phyloP scores from a whole-genome alignment of 2,888 invertebrate species.

The Pseudolycoriella hygida region DNA sequence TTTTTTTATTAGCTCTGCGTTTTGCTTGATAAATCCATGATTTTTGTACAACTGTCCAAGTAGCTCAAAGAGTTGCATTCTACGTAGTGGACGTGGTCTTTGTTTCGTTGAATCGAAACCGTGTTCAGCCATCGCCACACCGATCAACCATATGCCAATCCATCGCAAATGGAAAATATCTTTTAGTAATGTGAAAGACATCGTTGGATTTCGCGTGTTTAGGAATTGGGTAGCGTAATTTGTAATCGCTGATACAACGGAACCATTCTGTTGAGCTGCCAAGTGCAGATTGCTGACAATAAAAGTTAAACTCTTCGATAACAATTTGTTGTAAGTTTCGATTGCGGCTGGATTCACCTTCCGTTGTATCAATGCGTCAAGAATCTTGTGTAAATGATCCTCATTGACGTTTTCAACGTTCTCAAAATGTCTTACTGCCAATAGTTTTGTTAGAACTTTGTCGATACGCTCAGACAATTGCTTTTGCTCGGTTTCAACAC shows the following conservation, averaged over 20 bases:
- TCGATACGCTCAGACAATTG: constrained; percentile 46
- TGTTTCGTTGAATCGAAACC: constrained; percentile 31
- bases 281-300: constrained; percentile 12
- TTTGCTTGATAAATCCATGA: constrained; percentile 17
- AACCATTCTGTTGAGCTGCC: constrained; percentile 6
- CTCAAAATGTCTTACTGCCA: constrained; percentile 13
- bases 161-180: constrained; percentile 44
- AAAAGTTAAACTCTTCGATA: constrained; percentile 18
- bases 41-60: constrained; percentile 45
- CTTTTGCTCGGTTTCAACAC: constrained; percentile 43
- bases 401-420: constrained; percentile 15
- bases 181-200: constrained; percentile 48
- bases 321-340: constrained; percentile 16
- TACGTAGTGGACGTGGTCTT: constrained; percentile 42
- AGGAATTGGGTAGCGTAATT: constrained; percentile 19
- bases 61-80: constrained; percentile 48
- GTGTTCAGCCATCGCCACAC: constrained; percentile 37
- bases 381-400: constrained; percentile 16
- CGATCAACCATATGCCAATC: constrained; percentile 42
- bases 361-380: constrained; percentile 18
- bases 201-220: constrained; percentile 19
- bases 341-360: constrained; percentile 13
- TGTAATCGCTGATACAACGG: constrained; percentile 5
- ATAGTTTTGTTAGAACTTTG: constrained; percentile 18
- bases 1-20: constrained; percentile 13